Evolutionary conservation across 2,888 invertebrate genomes (phyloP), one percentile per base, ranked within the genome.

Genomic region (Eristalis intricaria): DNA sequence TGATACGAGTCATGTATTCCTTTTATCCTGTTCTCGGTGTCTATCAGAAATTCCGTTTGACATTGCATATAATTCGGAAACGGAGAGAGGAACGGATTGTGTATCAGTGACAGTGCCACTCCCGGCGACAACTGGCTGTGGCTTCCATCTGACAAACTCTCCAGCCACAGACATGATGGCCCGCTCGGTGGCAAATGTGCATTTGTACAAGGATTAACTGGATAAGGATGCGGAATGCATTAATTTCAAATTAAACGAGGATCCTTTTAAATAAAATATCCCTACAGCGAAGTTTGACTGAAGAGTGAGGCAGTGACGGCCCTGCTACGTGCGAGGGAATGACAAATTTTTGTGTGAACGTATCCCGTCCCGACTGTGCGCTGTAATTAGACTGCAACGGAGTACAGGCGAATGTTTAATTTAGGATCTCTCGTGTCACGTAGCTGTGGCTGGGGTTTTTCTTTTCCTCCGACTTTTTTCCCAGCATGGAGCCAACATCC

Each of bases 381-480:
- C 23, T 81, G 68, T 81, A 81, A 81, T 81, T 81, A 81, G 68
- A 81, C 80, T 81, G 80, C 74, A 81, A 58, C 74, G 19, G 68
- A 68, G 63, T 32, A 32, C 32, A 5, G 32, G 61, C 73, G 50
- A 68, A 80, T 80, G 43, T 56, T 66, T 73, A 80, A 74, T 80
- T 68, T 66, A 80, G 13, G 70, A 58, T 61, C 50, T 15, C 26
- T 35, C 40, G 1, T 56, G 80, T 80, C 80, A 81, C 80, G 80
- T 81, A 69, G 19, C 60, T 38, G 74, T 66, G 66, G 65, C 58
- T 32, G 8, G 8, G 15, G 10, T 3, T 64, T 64, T 50, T 8
- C 60, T 79, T 64, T 64, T 61, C 1, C 38, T 1, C 61, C 50
- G 19, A 50, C 29, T 29, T 29, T 32, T 4, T 32, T 32, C 5